Conservation (phyloP, 2,113 vertebrate genomes). For the Myiozetetes cayanensis region DNA sequence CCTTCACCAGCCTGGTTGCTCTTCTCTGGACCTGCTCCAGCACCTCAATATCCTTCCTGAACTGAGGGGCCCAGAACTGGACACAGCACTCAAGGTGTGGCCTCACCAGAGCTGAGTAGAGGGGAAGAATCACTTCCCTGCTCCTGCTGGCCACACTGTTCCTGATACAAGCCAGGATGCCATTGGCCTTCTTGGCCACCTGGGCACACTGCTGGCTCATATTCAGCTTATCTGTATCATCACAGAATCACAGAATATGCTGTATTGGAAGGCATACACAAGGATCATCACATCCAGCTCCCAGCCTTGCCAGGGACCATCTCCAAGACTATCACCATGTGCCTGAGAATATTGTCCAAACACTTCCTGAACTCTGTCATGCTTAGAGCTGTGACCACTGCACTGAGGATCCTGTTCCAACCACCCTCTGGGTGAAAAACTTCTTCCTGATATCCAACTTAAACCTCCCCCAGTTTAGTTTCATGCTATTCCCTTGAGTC, state of each 20-base stretch:
- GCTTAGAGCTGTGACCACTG: background rate
- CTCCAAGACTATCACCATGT: too few species aligned
- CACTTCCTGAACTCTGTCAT: background rate
- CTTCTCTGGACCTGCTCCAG: too few species aligned
- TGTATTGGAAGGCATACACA: background rate
- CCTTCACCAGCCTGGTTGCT: too few species aligned
- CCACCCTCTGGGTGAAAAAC: accelerated
- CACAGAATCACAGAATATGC: background rate
- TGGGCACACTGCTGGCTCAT: too few species aligned
- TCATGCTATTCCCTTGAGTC: accelerated
- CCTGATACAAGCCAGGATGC: too few species aligned
- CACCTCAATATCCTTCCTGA: too few species aligned
- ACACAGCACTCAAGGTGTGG: too few species aligned
- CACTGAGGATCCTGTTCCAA: background rate
- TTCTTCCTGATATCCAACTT: background rate
- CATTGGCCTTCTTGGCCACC: too few species aligned
- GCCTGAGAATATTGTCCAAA: background rate
- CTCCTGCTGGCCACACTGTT: too few species aligned
- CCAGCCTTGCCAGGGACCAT: background rate
- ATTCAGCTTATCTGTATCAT: background rate
- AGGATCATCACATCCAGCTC: background rate
- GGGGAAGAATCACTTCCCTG: too few species aligned
- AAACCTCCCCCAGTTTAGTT: background rate
- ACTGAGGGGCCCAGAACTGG: too few species aligned
- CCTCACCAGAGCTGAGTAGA: too few species aligned